Conservation (phyloP, 2,113 vertebrate genomes). For the Notothenia coriiceps region DNA sequence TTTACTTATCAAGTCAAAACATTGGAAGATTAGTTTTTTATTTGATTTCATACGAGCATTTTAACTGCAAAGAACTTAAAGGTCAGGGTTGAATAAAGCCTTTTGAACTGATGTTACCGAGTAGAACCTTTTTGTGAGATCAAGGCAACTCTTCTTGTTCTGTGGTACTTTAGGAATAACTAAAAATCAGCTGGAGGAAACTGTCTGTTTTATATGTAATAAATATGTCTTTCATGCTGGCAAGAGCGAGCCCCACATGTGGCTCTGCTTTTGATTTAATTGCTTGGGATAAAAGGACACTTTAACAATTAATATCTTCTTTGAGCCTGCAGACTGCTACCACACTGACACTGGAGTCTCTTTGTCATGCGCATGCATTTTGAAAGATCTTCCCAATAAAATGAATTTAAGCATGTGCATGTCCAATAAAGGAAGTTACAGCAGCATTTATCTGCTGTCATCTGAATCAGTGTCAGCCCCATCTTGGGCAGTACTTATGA, state of each 20-base stretch:
- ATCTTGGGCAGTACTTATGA: not conserved
- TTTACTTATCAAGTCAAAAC: too few species aligned
- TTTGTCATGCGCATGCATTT: slow-evolving; percentile 4
- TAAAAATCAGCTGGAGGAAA: slow-evolving; percentile 14
- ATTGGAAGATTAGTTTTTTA: too few species aligned
- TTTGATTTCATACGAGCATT: too few species aligned
- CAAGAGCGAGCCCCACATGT: not conserved
- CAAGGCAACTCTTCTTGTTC: not conserved
- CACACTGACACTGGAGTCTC: not conserved
- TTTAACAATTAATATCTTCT: not conserved
- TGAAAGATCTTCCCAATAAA: not conserved
- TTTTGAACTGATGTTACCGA: too few species aligned
- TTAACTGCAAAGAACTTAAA: too few species aligned
- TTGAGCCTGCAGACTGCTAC: not conserved
- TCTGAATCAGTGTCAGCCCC: slow-evolving; percentile 12
- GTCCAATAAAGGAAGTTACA: not conserved
- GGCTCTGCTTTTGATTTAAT: slow-evolving; percentile 10
- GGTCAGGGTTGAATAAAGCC: too few species aligned
- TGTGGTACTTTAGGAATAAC: not conserved
- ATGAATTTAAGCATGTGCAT: not conserved
- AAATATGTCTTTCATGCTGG: not conserved
- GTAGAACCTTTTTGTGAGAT: not conserved
- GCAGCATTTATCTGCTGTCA: not conserved
- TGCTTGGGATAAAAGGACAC: not conserved
- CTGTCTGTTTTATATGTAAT: not conserved